A percentile compares a stretch with the other conserved stretches of the same genome.
phyloP scores from a whole-genome alignment of 92 coral and sea anemone species.

The Montipora capitata region DNA sequence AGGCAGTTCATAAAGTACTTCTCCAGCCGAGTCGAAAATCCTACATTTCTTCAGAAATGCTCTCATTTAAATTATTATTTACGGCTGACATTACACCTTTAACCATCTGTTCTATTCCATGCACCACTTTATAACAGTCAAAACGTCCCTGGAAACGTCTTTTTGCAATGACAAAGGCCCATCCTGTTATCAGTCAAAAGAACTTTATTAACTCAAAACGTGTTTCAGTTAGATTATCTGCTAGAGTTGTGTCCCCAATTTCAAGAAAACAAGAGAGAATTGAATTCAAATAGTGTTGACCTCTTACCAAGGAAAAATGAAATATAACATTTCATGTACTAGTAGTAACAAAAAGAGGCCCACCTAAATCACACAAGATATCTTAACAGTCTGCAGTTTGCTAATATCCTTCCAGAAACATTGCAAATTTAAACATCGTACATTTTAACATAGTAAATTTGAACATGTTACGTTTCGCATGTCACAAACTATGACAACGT shows the following conservation, averaged over 20 bases:
- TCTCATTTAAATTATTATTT: background rate
- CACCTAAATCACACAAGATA: too few species aligned
- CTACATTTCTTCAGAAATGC: background rate
- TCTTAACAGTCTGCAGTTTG: too few species aligned
- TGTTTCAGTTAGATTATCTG: background rate
- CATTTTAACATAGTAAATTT: too few species aligned
- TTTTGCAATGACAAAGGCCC: background rate
- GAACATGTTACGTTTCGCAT: background rate
- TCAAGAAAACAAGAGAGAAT: too few species aligned
- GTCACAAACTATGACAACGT: background rate
- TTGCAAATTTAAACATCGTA: too few species aligned
- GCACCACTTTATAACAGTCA: too few species aligned
- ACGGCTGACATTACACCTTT: background rate
- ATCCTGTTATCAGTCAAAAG: background rate
- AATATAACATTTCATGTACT: too few species aligned
- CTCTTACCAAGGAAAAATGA: too few species aligned
- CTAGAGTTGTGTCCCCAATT: too few species aligned
- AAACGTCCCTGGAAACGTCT: background rate
- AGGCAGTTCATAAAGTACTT: conserved; percentile 6
- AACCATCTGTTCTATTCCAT: background rate
- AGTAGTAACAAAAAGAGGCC: too few species aligned
- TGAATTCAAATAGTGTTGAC: too few species aligned
- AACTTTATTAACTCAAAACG: background rate
- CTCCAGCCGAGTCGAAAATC: background rate
- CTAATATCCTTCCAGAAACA: too few species aligned